These are phyloP conservation scores for Gallinago undulata DNA, from an alignment of 2,113 vertebrate species.

Conservation along the genomic window DNA sequence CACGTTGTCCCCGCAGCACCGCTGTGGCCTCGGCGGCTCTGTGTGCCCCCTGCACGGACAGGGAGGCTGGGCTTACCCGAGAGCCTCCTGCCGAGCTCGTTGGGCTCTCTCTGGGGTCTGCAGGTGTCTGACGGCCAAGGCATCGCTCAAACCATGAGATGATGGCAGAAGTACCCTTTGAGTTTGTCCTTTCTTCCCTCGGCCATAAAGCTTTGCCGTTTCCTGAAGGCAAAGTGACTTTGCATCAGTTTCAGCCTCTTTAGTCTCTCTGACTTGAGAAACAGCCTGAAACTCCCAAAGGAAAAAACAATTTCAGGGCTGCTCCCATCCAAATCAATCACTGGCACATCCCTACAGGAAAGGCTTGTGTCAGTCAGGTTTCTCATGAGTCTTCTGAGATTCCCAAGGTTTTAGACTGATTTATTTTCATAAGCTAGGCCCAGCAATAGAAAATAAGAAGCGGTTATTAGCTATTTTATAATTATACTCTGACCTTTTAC, in stretches of 20 bases:
- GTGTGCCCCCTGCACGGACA: fast-evolving
- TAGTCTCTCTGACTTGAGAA: not conserved
- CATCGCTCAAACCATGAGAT: not conserved
- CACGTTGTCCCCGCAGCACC: fast-evolving
- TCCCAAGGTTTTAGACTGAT: not conserved
- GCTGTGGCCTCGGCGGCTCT: not conserved
- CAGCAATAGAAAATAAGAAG: slow-evolving; percentile 10
- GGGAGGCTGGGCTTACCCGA: fast-evolving
- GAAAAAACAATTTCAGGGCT: not conserved
- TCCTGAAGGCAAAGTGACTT: not conserved
- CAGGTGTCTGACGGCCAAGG: not conserved
- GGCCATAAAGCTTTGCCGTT: not conserved
- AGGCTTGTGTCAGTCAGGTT: not conserved
- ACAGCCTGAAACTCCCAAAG: not conserved
- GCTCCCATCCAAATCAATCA: fast-evolving
- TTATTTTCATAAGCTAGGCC: not conserved
- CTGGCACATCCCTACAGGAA: not conserved
- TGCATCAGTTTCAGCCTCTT: not conserved
- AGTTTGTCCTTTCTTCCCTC: not conserved
- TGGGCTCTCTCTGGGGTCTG: not conserved
- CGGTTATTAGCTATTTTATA: slow-evolving; percentile 17
- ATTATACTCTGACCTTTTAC: not conserved
- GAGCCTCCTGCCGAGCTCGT: fast-evolving
- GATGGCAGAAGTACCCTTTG: not conserved
- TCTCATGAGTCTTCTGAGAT: not conserved